Evolutionary conservation across 2,113 vertebrate genomes (phyloP).

Genomic region (Oncorhynchus kisutch): DNA sequence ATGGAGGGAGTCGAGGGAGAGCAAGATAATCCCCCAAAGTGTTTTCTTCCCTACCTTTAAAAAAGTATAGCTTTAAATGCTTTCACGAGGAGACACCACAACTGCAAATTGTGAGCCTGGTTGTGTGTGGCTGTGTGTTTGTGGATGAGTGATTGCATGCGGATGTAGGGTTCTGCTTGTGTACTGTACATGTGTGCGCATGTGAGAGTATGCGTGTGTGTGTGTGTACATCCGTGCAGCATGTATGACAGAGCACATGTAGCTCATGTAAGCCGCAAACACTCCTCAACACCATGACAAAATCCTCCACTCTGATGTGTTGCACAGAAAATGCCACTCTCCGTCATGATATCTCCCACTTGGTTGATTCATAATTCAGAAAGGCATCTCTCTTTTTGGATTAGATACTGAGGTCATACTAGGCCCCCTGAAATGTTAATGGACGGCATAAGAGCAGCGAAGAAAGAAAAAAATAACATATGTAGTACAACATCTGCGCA

Average conservation of each 20-base stretch:
- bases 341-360: constrained; percentile 1
- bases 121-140: constrained; percentile 6
- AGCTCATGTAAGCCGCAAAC: not conserved
- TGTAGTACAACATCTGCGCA: too few relatives aligned
- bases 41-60: constrained; percentile 12
- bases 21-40: constrained; percentile 8
- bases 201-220: not conserved
- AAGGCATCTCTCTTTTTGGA: constrained; percentile 5
- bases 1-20: not conserved
- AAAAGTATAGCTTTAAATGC: constrained; percentile 5
- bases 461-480: too few relatives aligned
- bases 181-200: not conserved
- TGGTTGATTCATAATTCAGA: constrained; percentile 36
- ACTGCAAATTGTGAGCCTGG: not conserved
- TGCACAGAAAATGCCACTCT: not conserved
- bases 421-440: constrained; percentile 45
- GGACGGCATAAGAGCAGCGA: constrained; percentile 6
- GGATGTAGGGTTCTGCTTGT: not conserved
- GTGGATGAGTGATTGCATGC: not conserved
- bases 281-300: not conserved
- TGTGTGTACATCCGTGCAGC: too few relatives aligned
- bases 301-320: not conserved
- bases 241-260: not conserved
- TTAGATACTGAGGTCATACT: constrained; percentile 29
- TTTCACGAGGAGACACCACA: not conserved